Conservation (phyloP, 2,797 vertebrate genomes). For the Sorex maritimensis region DNA sequence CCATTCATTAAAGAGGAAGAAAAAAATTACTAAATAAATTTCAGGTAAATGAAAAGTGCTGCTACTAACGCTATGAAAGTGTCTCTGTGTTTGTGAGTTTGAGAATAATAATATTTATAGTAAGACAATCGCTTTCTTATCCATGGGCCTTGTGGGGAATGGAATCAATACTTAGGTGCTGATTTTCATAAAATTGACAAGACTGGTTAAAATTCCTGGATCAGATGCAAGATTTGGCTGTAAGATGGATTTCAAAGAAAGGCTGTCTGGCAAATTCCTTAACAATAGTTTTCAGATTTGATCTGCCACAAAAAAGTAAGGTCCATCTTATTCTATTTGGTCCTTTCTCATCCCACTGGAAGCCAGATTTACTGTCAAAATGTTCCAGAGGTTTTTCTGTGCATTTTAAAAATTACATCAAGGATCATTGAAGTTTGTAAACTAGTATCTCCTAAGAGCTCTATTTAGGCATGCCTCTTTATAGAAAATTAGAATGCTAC, state of each 20-base stretch:
- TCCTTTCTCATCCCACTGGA: background rate
- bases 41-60: slow-evolving; percentile 13
- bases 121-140: background rate
- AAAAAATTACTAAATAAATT: background rate
- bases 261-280: background rate
- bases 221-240: background rate
- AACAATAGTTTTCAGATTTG: background rate
- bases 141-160: background rate
- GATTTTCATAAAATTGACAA: slow-evolving; percentile 4
- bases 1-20: slow-evolving; percentile 33
- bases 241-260: background rate
- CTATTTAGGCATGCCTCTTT: background rate
- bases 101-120: slow-evolving; percentile 27
- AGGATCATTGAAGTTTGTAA: background rate
- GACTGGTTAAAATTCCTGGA: background rate
- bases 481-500: background rate
- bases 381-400: background rate
- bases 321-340: background rate
- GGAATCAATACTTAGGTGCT: background rate
- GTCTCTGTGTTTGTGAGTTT: background rate
- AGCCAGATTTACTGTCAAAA: background rate
- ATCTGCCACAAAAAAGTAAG: background rate
- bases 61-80: background rate
- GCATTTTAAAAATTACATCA: background rate
- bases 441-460: background rate